Percentiles rank a stretch among this genome's conserved stretches.
Conservation (phyloP, 2,113 vertebrate species). For the Crocuta crocuta region DNA sequence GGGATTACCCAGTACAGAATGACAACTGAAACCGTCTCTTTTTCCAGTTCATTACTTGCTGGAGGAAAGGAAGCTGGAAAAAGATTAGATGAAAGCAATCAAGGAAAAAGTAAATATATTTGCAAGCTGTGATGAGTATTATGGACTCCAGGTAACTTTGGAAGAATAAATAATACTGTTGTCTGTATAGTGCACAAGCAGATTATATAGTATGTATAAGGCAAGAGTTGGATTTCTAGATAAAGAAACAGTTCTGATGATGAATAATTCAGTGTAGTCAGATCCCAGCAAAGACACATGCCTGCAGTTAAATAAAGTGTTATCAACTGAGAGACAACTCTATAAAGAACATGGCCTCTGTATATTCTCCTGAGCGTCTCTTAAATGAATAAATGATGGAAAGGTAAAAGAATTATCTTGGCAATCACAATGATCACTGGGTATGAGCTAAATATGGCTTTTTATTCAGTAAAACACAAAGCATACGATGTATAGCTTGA, state of each 20-base stretch:
- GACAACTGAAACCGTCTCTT: background rate
- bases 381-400: background rate
- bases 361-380: background rate
- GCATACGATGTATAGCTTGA: background rate
- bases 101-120: slow-evolving; percentile 35
- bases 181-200: slow-evolving; percentile 56
- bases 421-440: background rate
- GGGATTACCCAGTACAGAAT: background rate
- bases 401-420: background rate
- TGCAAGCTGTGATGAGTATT: background rate
- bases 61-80: slow-evolving; percentile 32
- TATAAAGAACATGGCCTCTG: background rate
- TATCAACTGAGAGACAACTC: background rate
- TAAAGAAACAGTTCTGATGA: slow-evolving; percentile 62
- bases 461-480: slow-evolving; percentile 22
- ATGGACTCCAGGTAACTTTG: background rate
- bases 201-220: background rate
- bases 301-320: background rate
- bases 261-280: slow-evolving; percentile 72
- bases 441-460: background rate
- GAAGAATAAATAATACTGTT: slow-evolving; percentile 71
- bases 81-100: background rate
- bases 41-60: background rate
- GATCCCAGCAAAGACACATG: background rate
- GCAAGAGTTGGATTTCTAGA: slow-evolving; percentile 76